phyloP scores from a whole-genome alignment of 2,797 vertebrate genomes.

The Tragopan temminckii region DNA sequence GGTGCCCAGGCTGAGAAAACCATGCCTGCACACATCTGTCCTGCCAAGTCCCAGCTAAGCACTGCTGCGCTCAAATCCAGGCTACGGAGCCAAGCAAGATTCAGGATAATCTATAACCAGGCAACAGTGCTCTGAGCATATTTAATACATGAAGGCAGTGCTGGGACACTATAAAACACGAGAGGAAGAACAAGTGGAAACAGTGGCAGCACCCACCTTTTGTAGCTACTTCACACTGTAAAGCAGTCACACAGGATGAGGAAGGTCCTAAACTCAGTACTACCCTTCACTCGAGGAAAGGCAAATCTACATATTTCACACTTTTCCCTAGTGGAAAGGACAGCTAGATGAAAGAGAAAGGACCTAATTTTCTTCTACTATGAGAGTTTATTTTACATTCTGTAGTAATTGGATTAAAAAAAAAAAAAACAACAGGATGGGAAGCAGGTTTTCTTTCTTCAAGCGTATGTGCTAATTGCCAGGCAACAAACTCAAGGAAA shows the following conservation, averaged over 20 bases:
- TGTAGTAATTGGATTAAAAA: slow-evolving; percentile 32
- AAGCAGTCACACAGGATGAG: neutral
- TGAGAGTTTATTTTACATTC: slow-evolving; percentile 41
- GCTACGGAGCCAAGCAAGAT: neutral
- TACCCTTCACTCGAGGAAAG: neutral
- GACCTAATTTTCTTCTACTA: slow-evolving; percentile 24
- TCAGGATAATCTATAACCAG: neutral
- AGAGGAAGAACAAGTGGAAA: neutral
- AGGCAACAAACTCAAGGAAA: slow-evolving; percentile 39
- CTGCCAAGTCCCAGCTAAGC: neutral
- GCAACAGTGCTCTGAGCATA: neutral
- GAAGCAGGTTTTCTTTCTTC: slow-evolving; percentile 51
- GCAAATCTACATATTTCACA: neutral
- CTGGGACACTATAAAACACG: neutral
- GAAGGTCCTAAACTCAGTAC: neutral
- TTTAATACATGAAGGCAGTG: neutral
- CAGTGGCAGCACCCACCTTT: neutral
- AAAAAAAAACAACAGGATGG: neutral
- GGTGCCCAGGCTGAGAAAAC: neutral
- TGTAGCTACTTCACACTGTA: neutral
- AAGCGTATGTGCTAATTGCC: slow-evolving; percentile 29
- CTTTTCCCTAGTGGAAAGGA: neutral
- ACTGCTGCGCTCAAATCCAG: neutral
- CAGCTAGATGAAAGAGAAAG: slow-evolving; percentile 27
- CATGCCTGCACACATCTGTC: neutral